These are phyloP conservation scores for Steinernema scapterisci DNA, from an alignment of 2,888 invertebrate genomes.

Conservation along the genomic window DNA sequence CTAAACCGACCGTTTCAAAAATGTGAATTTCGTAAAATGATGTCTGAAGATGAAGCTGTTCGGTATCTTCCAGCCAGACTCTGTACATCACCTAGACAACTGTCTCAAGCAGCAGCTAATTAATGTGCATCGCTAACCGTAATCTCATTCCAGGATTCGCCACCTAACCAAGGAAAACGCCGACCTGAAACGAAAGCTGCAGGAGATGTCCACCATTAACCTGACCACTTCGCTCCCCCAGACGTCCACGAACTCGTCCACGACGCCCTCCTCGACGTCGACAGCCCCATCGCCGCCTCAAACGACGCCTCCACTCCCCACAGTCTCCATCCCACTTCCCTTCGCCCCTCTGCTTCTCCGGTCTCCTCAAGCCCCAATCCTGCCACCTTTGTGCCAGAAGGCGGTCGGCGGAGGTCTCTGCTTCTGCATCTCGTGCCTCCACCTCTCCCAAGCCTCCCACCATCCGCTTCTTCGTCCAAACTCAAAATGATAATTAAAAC, in stretches of 20 bases:
- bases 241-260: background rate
- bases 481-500: constrained; percentile 27
- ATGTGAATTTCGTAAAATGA: too few relatives aligned
- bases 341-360: constrained; percentile 1
- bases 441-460: background rate
- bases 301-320: constrained; percentile 14
- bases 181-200: background rate
- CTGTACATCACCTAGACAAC: too few relatives aligned
- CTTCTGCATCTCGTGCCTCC: constrained; percentile 22
- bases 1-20: too few relatives aligned
- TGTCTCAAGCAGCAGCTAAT: too few relatives aligned
- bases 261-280: background rate
- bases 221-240: background rate
- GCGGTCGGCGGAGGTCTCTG: background rate
- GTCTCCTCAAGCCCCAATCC: background rate
- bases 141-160: background rate
- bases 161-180: constrained; percentile 2
- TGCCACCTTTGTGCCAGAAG: background rate
- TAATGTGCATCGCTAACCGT: too few relatives aligned
- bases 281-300: background rate
- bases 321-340: background rate
- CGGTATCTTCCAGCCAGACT: too few relatives aligned
- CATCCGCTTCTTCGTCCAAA: background rate
- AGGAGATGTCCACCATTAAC: background rate
- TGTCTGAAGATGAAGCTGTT: too few relatives aligned